Evolutionary conservation across 1,140 invertebrate genomes (phyloP).

Genomic region (Eufriesea mexicana): DNA sequence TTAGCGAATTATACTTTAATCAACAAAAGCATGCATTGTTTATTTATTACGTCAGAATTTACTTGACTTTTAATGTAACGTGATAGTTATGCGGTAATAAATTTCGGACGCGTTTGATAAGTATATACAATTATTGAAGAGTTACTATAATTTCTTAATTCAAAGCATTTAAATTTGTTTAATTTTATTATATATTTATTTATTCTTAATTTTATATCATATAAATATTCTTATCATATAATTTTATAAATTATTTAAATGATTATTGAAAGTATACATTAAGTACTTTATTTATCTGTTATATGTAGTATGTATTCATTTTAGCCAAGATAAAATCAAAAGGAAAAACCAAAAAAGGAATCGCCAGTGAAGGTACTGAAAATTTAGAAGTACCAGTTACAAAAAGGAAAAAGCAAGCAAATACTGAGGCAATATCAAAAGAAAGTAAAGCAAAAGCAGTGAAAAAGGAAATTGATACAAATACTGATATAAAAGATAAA

Average conservation of each 20-base stretch:
- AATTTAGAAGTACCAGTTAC: background rate
- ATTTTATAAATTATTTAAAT: background rate
- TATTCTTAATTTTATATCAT: background rate
- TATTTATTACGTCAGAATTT: background rate
- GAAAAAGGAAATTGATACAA: background rate
- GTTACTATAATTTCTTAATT: background rate
- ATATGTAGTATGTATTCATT: background rate
- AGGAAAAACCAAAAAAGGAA: slow-evolving; percentile 5
- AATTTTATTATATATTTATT: background rate
- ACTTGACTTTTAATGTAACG: background rate
- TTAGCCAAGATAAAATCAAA: slow-evolving; percentile 25
- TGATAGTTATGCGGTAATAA: background rate
- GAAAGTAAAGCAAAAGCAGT: background rate
- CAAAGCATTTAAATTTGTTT: background rate
- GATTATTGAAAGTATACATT: background rate
- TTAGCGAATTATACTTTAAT: background rate
- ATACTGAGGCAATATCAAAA: background rate
- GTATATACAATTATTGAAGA: background rate
- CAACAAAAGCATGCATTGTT: background rate
- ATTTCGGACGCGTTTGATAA: background rate
- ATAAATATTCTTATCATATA: background rate
- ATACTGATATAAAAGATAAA: slow-evolving; percentile 2
- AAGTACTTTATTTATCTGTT: background rate
- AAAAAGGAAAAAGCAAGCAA: slow-evolving; percentile 12
- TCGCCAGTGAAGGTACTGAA: background rate